Conservation (phyloP, 2,888 invertebrate genomes). For the Hemistola chrysoprasaria region DNA sequence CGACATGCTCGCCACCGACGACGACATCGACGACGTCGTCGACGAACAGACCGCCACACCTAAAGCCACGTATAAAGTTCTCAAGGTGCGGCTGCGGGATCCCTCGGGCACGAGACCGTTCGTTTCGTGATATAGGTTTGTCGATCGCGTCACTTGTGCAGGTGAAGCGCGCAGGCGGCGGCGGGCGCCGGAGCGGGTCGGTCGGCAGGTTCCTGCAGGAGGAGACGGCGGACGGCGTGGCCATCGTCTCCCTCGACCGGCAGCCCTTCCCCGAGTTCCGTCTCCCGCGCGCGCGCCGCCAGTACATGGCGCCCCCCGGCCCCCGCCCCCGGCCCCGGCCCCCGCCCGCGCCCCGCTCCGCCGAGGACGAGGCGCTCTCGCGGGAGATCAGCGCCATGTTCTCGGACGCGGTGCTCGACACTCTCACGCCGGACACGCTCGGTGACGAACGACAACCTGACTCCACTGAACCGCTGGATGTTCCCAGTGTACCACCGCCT, state of each 20-base stretch:
- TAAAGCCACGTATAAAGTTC: slow-evolving; percentile 41
- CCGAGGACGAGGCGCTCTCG: background rate
- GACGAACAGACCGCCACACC: slow-evolving; percentile 2
- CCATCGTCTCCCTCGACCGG: slow-evolving; percentile 45
- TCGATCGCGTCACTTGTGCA: too few species aligned
- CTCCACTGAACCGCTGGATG: too few species aligned
- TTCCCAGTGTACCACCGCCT: too few species aligned
- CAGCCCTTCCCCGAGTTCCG: slow-evolving; percentile 52
- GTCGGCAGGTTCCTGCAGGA: slow-evolving; percentile 47
- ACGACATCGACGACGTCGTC: background rate
- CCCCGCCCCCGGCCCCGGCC: slow-evolving; percentile 19
- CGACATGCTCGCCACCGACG: background rate
- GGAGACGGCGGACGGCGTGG: slow-evolving; percentile 40
- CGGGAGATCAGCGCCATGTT: background rate
- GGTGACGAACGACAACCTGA: too few species aligned
- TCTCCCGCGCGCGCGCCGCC: slow-evolving; percentile 49
- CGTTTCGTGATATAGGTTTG: too few species aligned
- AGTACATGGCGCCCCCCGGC: slow-evolving; percentile 47
- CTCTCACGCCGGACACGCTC: too few species aligned
- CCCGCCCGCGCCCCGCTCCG: too few species aligned
- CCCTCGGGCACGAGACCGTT: too few species aligned
- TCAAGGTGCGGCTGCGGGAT: slow-evolving; percentile 38
- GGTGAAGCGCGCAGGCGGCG: slow-evolving; percentile 17
- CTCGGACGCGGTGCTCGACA: too few species aligned
- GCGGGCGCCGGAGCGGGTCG: slow-evolving; percentile 22